Conservation (phyloP, 2,888 invertebrate species). For the Leucozona laternaria region DNA sequence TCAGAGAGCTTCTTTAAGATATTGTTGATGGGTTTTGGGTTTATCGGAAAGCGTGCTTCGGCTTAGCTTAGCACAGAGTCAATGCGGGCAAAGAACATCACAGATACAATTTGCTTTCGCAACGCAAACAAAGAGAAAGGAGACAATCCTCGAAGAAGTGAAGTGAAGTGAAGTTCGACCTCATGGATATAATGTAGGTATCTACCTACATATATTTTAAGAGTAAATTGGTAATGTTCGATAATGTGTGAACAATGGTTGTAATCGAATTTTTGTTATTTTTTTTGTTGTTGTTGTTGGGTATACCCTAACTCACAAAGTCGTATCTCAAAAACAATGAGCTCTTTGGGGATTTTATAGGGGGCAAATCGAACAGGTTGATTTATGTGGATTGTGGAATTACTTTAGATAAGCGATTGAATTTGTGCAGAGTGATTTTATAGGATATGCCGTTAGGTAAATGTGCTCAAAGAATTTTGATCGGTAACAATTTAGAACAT, state of each 20-base stretch:
- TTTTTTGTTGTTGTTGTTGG: background rate
- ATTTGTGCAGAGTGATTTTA: conserved; percentile 14
- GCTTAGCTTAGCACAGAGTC: conserved; percentile 42
- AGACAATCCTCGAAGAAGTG: conserved; percentile 30
- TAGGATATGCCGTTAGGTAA: conserved; percentile 2
- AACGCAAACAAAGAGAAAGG: conserved; percentile 21
- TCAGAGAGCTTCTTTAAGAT: conserved; percentile 38
- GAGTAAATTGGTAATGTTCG: conserved; percentile 48
- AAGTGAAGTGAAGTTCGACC: conserved; percentile 51
- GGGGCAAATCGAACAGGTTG: conserved; percentile 51
- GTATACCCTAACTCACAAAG: background rate
- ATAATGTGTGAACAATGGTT: conserved; percentile 63
- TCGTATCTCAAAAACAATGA: conserved; percentile 7
- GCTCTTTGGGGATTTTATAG: conserved; percentile 4
- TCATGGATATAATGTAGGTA: conserved; percentile 44
- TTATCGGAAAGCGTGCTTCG: conserved; percentile 63
- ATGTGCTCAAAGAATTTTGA: conserved; percentile 6
- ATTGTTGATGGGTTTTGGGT: conserved; percentile 60
- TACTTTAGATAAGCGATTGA: conserved; percentile 14
- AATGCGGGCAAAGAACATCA: conserved; percentile 6
- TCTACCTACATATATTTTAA: conserved; percentile 4
- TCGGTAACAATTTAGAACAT: conserved; percentile 1
- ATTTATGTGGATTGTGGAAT: conserved; percentile 38
- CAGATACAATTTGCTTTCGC: conserved; percentile 40
- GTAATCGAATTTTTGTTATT: conserved; percentile 42